These are phyloP conservation scores for Campylorhamphus procurvoides DNA, from an alignment of 2,113 vertebrate species.

Conservation along the genomic window DNA sequence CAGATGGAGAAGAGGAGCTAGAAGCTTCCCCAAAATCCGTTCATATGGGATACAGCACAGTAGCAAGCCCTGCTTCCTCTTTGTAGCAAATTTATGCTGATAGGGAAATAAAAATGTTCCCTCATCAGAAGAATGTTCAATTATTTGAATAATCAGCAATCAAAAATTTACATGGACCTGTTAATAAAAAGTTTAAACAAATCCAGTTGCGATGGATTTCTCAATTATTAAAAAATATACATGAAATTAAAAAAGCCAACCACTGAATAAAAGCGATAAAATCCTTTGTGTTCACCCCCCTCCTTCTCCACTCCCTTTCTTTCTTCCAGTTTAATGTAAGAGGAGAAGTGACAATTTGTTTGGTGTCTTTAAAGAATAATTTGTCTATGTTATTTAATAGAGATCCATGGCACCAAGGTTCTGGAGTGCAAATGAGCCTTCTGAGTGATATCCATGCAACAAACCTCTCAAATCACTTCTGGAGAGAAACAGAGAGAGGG, in stretches of 20 bases:
- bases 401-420: constrained; percentile 83
- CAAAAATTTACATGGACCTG: constrained; percentile 61
- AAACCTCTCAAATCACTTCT: constrained; percentile 76
- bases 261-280: constrained; percentile 70
- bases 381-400: constrained; percentile 86
- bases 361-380: constrained; percentile 87
- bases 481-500: constrained; percentile 67
- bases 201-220: constrained; percentile 53
- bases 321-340: constrained; percentile 76
- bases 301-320: constrained; percentile 49
- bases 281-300: constrained; percentile 61
- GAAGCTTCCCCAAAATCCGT: not conserved
- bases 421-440: constrained; percentile 82
- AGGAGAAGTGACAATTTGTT: constrained; percentile 85
- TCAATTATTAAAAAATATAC: constrained; percentile 72
- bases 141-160: constrained; percentile 63
- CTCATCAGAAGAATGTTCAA: constrained; percentile 57
- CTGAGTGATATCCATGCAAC: constrained; percentile 79
- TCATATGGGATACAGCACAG: not conserved
- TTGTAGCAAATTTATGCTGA: constrained; percentile 44
- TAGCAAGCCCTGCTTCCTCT: not conserved
- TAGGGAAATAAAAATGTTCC: constrained; percentile 51
- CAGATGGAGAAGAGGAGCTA: not conserved
- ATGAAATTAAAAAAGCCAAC: constrained; percentile 50
- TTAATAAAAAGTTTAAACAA: constrained; percentile 72